Evolutionary conservation across 2,797 vertebrate genomes (phyloP).

Genomic region (Thamnophis elegans): DNA sequence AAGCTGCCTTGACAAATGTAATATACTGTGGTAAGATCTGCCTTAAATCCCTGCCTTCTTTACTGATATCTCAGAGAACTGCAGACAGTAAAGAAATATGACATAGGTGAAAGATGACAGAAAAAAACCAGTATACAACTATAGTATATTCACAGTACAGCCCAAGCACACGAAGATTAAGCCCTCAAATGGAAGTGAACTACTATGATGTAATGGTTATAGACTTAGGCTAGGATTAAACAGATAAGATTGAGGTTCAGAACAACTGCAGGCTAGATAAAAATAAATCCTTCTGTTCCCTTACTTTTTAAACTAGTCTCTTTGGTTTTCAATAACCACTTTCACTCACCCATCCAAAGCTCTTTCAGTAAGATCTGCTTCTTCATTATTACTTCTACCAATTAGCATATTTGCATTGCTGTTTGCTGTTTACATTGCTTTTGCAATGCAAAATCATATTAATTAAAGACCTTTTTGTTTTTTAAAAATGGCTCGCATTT

Average conservation of each 20-base stretch:
- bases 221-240: background rate
- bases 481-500: no score
- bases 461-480: no score
- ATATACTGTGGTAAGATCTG: constrained; percentile 91
- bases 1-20: constrained; percentile 93
- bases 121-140: background rate
- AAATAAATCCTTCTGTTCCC: background rate
- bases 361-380: no score
- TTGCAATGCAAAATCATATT: no score
- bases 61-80: constrained; percentile 91
- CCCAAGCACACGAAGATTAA: background rate
- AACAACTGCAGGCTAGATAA: no score
- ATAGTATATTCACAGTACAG: background rate
- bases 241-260: background rate
- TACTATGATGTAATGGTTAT: background rate
- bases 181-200: background rate
- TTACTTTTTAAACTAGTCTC: background rate
- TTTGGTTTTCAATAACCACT: background rate
- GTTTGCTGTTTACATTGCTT: no score
- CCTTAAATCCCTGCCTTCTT: constrained; percentile 88
- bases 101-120: constrained; percentile 5
- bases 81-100: constrained; percentile 18
- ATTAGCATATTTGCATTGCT: no score
- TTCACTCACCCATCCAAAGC: no score
- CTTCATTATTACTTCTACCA: no score